Evolutionary conservation across 2,797 vertebrate genomes (phyloP), one percentile per base, ranked within the genome.

Genomic region (Sebastes nivosus): DNA sequence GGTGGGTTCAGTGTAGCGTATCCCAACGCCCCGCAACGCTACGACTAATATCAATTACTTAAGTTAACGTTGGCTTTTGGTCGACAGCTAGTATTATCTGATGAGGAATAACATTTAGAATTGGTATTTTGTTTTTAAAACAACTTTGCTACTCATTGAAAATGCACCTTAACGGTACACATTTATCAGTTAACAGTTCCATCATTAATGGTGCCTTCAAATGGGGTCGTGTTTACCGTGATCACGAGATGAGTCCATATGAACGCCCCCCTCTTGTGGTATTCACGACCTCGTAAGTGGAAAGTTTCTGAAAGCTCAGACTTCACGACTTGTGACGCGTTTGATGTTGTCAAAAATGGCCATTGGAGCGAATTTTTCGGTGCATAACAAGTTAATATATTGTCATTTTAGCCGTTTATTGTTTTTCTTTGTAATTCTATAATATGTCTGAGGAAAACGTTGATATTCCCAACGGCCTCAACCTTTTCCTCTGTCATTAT

Each of bases 41-140:
- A 69, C 1, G 46, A 10, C 38, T 72, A n/a, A 20, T 89, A 85
- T 91, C 81, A 83, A 80, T 93, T 91, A 90, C 84, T 87, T 90
- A 67, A 59, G 58, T 72, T 72, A 85, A 87, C 79, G 69, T 82
- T 89, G 85, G 89, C 66, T 92, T 91, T 87, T 81, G 77, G 87
- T 88, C 46, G 24, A 27, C n/a, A 73, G 10, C 18, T 64, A 25
- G 32, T 72, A 38, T 60, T 6, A 34, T 60, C 12, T 2, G 22
- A 18, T 58, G 12, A 32, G 3, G 52, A 59, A 54, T 8, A 0
- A 3, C 5, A 50, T 22, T 59, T 38, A 36, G 2, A 10, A 59
- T 6, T 20, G 8, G 13, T 18, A 25, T 30, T 69, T 32, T 34
- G 4, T 20, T 30, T 67, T 50, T n/a, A 52, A 3, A 20, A 73